Evolutionary conservation across 2,797 vertebrate genomes (phyloP), one percentile per base, ranked within the genome.

Genomic region (Synaphobranchus kaupii): DNA sequence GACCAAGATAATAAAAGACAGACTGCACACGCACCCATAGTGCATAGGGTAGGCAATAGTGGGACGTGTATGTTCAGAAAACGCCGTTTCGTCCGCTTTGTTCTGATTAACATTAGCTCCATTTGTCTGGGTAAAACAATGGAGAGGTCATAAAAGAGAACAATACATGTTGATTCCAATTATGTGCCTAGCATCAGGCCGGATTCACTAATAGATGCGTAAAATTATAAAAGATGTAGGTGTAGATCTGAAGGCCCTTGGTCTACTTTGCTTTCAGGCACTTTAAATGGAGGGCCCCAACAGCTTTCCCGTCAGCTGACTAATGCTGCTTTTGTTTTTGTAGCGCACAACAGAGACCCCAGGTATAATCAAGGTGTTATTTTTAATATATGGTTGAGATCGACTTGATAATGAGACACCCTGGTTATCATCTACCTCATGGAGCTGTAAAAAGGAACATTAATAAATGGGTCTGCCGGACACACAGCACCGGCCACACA

Each of bases 401-500:
- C 1, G 54, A 83, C 78, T 48, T 88, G 87, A 86, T 86, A 88
- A 86, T 88, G 87, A 86, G 85, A 86, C 80, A 56, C 85, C 85
- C 80, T 84, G 87, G 80, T 83, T 73, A 85, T 86, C 85, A 84
- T 86, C 85, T 78, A 80, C 80, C 93, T 93, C 90, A 85, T 92
- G 92, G 92, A 94, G 94, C 95, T 95, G 93, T 92, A 94, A 94
- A 88, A 93, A 95, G 94, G 95, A 95, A 95, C 94, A 96, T 96
- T 96, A 96, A 96, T 96, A 96, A 95, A 95, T 95, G 96, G 95
- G 96, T 96, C 95, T 95, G 96, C 95, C 95, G 96, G 96, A 96
- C 96, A 93, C 95, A 95, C 96, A 96, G 96, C 96, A 95, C 96
- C 96, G 95, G 96, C 96, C 97, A 96, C 97, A 97, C 96, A 97